A percentile compares a stretch with the other conserved stretches of the same genome.
These are phyloP conservation scores for Butastur rufipennis DNA, from an alignment of 2,113 vertebrate species.

Conservation along the genomic window DNA sequence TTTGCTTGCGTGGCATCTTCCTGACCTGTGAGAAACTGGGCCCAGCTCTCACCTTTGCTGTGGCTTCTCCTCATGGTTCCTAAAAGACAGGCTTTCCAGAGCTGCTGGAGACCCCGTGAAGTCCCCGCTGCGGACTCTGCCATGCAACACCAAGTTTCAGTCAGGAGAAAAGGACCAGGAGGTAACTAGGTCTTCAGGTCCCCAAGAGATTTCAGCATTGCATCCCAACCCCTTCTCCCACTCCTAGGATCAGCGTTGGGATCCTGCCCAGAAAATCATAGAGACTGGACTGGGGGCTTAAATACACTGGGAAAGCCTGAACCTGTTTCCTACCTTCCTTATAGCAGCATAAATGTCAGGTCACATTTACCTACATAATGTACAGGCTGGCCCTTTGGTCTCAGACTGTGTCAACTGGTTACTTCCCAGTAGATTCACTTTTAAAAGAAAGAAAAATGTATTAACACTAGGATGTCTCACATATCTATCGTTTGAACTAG, in stretches of 20 bases:
- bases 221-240: not conserved
- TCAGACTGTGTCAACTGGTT: not conserved
- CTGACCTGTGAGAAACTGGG: not conserved
- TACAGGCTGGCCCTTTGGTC: not conserved
- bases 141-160: not conserved
- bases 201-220: not conserved
- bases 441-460: not conserved
- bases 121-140: fast-evolving
- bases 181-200: not conserved
- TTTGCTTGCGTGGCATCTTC: not conserved
- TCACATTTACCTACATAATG: too few relatives aligned
- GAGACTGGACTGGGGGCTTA: not conserved
- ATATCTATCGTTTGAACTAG: not conserved
- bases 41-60: not conserved
- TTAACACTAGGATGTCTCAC: not conserved
- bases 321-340: not conserved
- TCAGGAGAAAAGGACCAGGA: not conserved
- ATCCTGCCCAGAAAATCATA: not conserved
- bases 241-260: not conserved
- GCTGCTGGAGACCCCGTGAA: not conserved
- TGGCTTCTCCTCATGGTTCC: not conserved
- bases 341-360: not conserved
- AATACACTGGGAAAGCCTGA: not conserved
- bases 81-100: not conserved
- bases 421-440: not conserved